Evolutionary conservation across 2,797 vertebrate species (phyloP).

Genomic region (Nyctibius grandis): DNA sequence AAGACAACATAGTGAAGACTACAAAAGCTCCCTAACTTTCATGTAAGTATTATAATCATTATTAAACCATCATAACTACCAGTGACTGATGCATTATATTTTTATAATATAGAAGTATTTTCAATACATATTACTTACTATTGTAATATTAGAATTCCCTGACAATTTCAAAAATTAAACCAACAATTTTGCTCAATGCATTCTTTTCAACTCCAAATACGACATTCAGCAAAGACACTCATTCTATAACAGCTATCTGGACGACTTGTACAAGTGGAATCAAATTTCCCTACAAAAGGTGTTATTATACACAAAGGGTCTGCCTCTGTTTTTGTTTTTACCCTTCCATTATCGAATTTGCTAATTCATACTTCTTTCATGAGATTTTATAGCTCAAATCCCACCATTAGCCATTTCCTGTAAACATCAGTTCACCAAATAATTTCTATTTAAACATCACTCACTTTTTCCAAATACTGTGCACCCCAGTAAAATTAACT

Average conservation of each 20-base stretch:
- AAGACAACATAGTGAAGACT: not conserved
- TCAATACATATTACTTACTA: not conserved
- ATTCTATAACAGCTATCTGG: not conserved
- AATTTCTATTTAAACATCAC: not conserved
- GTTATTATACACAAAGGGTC: not conserved
- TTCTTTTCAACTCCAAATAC: not conserved
- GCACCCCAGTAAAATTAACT: not conserved
- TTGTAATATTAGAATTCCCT: not conserved
- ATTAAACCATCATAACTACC: not conserved
- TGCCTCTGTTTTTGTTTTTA: not conserved
- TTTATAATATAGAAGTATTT: not conserved
- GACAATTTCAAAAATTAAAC: not conserved
- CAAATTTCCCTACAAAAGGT: not conserved
- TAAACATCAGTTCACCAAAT: not conserved
- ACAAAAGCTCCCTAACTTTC: not conserved
- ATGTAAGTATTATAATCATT: not conserved
- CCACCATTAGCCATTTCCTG: not conserved
- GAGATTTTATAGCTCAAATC: not conserved
- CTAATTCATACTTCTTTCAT: not conserved
- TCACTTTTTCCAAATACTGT: not conserved
- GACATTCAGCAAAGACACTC: not conserved
- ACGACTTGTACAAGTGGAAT: not conserved
- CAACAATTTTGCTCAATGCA: not conserved
- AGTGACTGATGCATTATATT: not conserved
- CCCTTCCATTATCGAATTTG: not conserved